Conservation (phyloP, 2,888 invertebrate genomes). For the Dorcus parallelipipedus region DNA sequence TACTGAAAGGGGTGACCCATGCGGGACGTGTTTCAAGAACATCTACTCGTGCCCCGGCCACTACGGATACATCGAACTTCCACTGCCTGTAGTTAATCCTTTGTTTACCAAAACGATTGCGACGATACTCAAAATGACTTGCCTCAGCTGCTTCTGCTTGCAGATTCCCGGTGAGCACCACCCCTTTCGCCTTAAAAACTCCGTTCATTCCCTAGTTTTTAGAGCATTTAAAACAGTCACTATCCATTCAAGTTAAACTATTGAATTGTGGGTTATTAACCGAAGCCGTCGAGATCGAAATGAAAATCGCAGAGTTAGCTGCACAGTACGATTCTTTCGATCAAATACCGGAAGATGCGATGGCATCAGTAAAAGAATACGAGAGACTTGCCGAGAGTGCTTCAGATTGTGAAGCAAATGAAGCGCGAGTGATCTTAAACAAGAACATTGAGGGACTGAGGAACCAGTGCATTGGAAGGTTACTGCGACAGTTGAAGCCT, state of each 20-base stretch:
- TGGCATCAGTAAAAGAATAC: constrained; percentile 35
- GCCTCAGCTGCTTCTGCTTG: constrained; percentile 66
- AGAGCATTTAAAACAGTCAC: constrained; percentile 47
- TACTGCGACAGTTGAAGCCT: constrained; percentile 41
- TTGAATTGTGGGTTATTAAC: constrained; percentile 71
- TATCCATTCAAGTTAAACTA: constrained; percentile 64
- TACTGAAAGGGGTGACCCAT: constrained; percentile 64
- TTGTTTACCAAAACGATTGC: constrained; percentile 75
- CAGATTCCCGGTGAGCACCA: constrained; percentile 58
- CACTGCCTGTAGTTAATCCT: constrained; percentile 87
- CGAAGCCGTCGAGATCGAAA: constrained; percentile 63
- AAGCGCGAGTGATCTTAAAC: constrained; percentile 24
- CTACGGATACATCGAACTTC: constrained; percentile 90
- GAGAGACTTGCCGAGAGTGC: constrained; percentile 29
- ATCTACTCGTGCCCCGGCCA: constrained; percentile 81
- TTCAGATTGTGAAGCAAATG: constrained; percentile 26
- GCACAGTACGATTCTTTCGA: constrained; percentile 29
- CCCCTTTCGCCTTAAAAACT: neutral
- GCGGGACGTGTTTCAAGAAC: constrained; percentile 74
- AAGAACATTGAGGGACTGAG: constrained; percentile 40
- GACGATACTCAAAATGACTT: constrained; percentile 64
- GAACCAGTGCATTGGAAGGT: constrained; percentile 33
- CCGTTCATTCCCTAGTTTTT: constrained; percentile 14
- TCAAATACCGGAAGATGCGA: constrained; percentile 33
- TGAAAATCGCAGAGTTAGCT: constrained; percentile 30